A percentile compares a stretch with the other conserved stretches of the same genome.
phyloP scores from a whole-genome alignment of 2,797 vertebrate genomes.

The Chiropotes sagulatus region DNA sequence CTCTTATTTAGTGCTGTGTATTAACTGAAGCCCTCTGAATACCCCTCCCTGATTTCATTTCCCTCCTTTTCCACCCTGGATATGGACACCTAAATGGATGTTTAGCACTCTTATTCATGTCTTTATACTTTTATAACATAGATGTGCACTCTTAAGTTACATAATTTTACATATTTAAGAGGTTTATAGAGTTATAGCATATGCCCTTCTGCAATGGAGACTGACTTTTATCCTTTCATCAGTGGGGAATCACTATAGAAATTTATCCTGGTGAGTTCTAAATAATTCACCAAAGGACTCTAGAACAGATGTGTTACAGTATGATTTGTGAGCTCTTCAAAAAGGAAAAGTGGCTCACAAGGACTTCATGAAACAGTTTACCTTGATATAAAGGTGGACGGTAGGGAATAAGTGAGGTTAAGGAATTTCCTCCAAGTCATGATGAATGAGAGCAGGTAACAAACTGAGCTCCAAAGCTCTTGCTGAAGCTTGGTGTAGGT shows the following conservation, averaged over 20 bases:
- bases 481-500: background rate
- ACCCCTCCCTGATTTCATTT: fast-evolving
- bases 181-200: background rate
- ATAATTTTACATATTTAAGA: background rate
- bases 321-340: background rate
- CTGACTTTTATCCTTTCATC: background rate
- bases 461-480: background rate
- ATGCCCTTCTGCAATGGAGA: background rate
- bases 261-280: background rate
- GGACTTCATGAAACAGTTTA: background rate
- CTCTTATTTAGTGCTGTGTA: background rate
- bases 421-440: background rate
- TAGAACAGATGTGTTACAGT: background rate
- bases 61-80: fast-evolving
- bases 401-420: fast-evolving
- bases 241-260: fast-evolving
- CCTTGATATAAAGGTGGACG: fast-evolving
- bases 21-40: background rate
- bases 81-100: fast-evolving
- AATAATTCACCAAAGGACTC: background rate
- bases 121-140: background rate
- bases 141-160: fast-evolving
- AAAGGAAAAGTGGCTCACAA: background rate
- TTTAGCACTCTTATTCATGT: too few species aligned
- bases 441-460: background rate